These are phyloP conservation scores for Trissolcus japonicus DNA, from an alignment of 2,888 invertebrate species.

Conservation along the genomic window DNA sequence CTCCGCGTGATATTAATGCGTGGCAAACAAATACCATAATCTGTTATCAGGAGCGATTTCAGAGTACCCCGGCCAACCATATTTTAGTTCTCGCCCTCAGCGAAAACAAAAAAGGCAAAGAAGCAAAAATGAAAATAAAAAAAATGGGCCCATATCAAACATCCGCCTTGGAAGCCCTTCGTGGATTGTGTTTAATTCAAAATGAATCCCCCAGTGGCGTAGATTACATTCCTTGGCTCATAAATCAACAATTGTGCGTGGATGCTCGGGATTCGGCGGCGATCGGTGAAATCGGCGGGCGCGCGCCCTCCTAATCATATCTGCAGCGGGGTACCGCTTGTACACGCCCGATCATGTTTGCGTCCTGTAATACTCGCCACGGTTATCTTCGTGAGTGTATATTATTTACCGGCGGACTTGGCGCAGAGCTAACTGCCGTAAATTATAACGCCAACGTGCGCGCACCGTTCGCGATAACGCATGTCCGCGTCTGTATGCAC, in stretches of 20 bases:
- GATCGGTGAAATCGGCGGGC: conserved; percentile 5
- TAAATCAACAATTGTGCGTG: conserved; percentile 17
- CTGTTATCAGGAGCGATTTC: too few species aligned
- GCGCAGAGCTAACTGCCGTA: conserved; percentile 49
- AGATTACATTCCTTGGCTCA: conserved; percentile 16
- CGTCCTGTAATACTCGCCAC: conserved; percentile 38
- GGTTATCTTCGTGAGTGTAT: conserved; percentile 46
- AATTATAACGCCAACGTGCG: conserved; percentile 53
- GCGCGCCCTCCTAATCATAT: conserved; percentile 16
- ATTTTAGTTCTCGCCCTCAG: too few species aligned
- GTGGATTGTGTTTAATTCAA: neutral
- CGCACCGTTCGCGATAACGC: conserved; percentile 43
- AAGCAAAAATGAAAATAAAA: neutral
- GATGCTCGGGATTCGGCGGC: conserved; percentile 4
- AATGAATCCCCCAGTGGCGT: conserved; percentile 9
- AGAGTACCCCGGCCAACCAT: too few species aligned
- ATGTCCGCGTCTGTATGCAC: conserved; percentile 9
- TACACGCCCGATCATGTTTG: conserved; percentile 34
- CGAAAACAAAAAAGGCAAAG: neutral
- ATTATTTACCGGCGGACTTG: conserved; percentile 49
- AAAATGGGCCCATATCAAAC: neutral
- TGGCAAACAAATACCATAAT: too few species aligned
- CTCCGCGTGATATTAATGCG: too few species aligned
- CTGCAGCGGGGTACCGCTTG: conserved; percentile 15
- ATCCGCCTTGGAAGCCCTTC: neutral